Percentiles rank a stretch among this genome's conserved stretches.
Evolutionary conservation across 2,888 invertebrate genomes (phyloP).

Genomic region (Furcula furcula): DNA sequence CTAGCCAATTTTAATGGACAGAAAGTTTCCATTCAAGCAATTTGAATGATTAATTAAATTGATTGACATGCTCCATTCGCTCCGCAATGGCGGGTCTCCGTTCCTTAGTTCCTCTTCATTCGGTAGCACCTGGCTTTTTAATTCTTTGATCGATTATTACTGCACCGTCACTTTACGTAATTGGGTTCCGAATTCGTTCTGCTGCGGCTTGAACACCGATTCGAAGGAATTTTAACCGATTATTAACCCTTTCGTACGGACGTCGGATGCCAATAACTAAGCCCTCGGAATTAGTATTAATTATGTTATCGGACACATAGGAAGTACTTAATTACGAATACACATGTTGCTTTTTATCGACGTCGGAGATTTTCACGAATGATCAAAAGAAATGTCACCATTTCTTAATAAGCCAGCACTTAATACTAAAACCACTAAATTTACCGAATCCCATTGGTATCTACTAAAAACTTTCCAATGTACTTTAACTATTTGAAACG

Average conservation of each 20-base stretch:
- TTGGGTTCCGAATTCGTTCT: constrained; percentile 67
- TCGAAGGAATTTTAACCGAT: constrained; percentile 49
- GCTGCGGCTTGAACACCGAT: constrained; percentile 41
- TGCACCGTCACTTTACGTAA: constrained; percentile 75
- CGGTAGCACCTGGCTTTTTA: constrained; percentile 62
- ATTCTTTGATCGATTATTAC: constrained; percentile 63
- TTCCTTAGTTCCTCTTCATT: constrained; percentile 44
- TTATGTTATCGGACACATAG: constrained; percentile 28
- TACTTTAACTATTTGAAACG: constrained; percentile 42
- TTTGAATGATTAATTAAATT: constrained; percentile 73
- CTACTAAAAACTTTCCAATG: constrained; percentile 48
- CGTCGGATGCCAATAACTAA: too few species aligned
- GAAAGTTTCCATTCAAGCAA: constrained; percentile 44
- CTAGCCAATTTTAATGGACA: constrained; percentile 24
- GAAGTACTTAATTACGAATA: constrained; percentile 27
- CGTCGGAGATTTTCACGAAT: constrained; percentile 38
- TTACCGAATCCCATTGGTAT: constrained; percentile 33
- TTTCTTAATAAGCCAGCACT: constrained; percentile 40
- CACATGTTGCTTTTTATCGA: constrained; percentile 21
- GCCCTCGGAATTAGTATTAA: constrained; percentile 17
- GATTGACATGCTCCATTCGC: constrained; percentile 72
- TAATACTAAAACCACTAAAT: constrained; percentile 30
- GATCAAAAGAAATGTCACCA: constrained; percentile 47
- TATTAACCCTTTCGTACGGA: constrained; percentile 42
- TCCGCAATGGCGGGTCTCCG: constrained; percentile 64